Conservation (phyloP, 2,797 vertebrate species). For the Sebastes matsubarae region DNA sequence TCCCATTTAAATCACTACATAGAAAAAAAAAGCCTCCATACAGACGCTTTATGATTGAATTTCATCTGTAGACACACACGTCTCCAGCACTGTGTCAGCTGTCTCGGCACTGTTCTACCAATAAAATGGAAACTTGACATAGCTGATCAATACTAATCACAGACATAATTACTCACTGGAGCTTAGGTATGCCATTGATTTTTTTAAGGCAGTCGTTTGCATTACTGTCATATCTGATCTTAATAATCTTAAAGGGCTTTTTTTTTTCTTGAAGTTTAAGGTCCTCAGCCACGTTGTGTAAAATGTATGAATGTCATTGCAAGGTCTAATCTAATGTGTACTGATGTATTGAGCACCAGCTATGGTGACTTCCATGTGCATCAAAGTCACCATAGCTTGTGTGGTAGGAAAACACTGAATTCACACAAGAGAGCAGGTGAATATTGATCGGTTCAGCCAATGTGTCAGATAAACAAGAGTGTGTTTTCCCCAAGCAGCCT, state of each 20-base stretch:
- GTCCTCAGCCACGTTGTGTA: slow-evolving; percentile 56
- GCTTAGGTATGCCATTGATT: slow-evolving; percentile 82
- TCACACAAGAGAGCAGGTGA: slow-evolving; percentile 5
- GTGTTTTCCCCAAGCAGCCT: neutral
- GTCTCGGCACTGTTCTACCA: slow-evolving; percentile 61
- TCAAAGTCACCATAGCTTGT: neutral
- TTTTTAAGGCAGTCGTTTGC: slow-evolving; percentile 81
- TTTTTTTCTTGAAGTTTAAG: slow-evolving; percentile 74
- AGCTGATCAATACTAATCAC: slow-evolving; percentile 86
- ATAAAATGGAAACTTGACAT: slow-evolving; percentile 72
- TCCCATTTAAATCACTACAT: slow-evolving; percentile 9
- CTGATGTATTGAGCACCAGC: slow-evolving; percentile 57
- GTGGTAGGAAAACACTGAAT: neutral
- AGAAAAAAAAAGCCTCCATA: neutral
- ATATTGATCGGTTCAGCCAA: slow-evolving; percentile 33
- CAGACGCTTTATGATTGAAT: slow-evolving; percentile 30
- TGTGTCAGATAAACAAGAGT: slow-evolving; percentile 23
- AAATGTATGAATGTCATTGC: slow-evolving; percentile 79
- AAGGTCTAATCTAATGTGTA: slow-evolving; percentile 69
- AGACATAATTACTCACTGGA: slow-evolving; percentile 83
- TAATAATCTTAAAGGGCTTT: slow-evolving; percentile 78
- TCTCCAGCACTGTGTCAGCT: slow-evolving; percentile 42
- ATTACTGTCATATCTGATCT: slow-evolving; percentile 84
- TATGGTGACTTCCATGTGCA: slow-evolving; percentile 54
- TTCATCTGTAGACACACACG: slow-evolving; percentile 24